Evolutionary conservation across 64 coral and sea anemone genomes (phyloP), one percentile per base, ranked within the genome.

Genomic region (Dendrophyllia cribrosa): DNA sequence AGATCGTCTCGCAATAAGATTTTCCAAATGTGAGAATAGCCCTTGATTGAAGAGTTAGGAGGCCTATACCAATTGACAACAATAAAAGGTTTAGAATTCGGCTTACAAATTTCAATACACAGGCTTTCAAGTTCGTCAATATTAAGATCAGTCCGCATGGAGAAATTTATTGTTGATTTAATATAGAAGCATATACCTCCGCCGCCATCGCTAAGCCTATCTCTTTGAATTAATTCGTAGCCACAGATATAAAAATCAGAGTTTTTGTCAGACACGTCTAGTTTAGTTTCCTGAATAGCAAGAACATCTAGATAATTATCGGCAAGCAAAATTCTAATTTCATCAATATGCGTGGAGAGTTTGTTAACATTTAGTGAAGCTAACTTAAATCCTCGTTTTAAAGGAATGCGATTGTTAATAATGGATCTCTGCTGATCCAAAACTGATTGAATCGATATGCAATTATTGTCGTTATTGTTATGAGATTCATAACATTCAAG

Each of bases 281-380:
- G 75, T 88, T 95, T 95, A 68, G 94, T 88, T 79, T 95, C 94
- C 61, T 95, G 79, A 71, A 88, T 87, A 24, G 85, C 78, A 70
- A 94, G 59, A 74, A 94, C 76, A 89, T 94, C 92, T 64, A 94
- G 88, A 58, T 23, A 82, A 70, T 89, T 53, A 59, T 82, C 17
- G 74, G 60, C 66, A 93, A 58, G 22, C 22, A 61, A 61, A 58
- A 17, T 58, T 53, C 34, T 53, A 53, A 53, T 21, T 14, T 58
- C 51, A 59, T 75, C 67, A 21, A 88, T 88, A 68, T 86, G 59
- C 2, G 65, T 69, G 34, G 46, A 19, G 13, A 86, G 44, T 25
- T 58, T 58, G 22, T 82, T 59, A 20, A 82, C 58, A 82, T 82
- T 84, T 63, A 64, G 58, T 43, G 80, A 84, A 9, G 56, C 80